Conservation (phyloP, 2,113 vertebrate species). For the Plectropomus leopardus region DNA sequence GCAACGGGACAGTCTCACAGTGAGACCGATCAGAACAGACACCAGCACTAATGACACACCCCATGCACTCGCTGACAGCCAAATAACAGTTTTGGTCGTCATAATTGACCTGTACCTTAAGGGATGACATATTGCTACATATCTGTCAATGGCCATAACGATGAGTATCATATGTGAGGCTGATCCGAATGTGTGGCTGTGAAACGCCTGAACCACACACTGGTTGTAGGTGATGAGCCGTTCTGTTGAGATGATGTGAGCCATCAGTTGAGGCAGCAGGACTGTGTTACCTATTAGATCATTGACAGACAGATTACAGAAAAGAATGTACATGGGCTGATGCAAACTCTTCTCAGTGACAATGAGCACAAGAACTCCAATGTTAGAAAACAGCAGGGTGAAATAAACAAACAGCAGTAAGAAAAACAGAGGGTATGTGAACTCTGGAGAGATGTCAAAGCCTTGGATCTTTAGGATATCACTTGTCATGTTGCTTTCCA, state of each 20-base stretch:
- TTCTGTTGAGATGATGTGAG: constrained; percentile 64
- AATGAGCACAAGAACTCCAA: constrained; percentile 65
- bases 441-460: constrained; percentile 63
- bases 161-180: constrained; percentile 74
- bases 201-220: constrained; percentile 74
- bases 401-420: constrained; percentile 69
- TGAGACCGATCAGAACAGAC: constrained; percentile 69
- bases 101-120: constrained; percentile 73
- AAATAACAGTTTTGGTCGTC: constrained; percentile 60
- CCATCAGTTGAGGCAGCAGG: constrained; percentile 73
- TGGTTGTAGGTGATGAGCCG: constrained; percentile 63
- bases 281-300: constrained; percentile 77
- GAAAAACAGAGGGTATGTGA: constrained; percentile 66
- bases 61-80: constrained; percentile 67
- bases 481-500: constrained; percentile 60
- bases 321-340: constrained; percentile 78
- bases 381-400: constrained; percentile 65
- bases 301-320: constrained; percentile 75
- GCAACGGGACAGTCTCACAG: constrained; percentile 66
- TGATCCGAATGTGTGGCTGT: constrained; percentile 72
- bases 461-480: constrained; percentile 62
- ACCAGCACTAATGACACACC: constrained; percentile 66
- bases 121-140: constrained; percentile 75
- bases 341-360: constrained; percentile 71
- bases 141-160: constrained; percentile 77